Evolutionary conservation across 2,797 vertebrate species (phyloP).

Genomic region (Catostomus latipinnis): DNA sequence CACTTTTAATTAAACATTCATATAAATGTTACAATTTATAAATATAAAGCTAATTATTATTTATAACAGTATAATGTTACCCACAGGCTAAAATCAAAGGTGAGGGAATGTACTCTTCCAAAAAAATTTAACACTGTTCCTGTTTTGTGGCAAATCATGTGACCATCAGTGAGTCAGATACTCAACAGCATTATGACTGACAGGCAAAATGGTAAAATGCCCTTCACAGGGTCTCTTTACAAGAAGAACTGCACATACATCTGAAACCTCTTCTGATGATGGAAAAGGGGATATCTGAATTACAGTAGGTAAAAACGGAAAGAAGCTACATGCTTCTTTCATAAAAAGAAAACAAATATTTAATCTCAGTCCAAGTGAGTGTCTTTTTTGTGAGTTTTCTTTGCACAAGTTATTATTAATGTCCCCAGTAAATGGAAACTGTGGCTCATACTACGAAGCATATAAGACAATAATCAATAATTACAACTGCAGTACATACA

Average conservation of each 20-base stretch:
- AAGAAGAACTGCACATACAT: neutral
- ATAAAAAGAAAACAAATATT: neutral
- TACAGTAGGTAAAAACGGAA: neutral
- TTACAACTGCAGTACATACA: neutral
- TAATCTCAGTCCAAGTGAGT: neutral
- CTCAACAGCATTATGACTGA: constrained; percentile 10
- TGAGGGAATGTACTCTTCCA: too few relatives aligned
- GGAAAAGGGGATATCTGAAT: neutral
- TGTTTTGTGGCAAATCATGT: neutral
- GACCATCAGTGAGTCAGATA: neutral
- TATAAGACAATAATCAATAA: neutral
- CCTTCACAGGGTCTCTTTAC: neutral
- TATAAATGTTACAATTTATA: too few relatives aligned
- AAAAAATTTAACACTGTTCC: neutral
- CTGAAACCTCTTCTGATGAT: neutral
- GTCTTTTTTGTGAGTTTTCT: neutral
- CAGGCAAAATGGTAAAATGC: neutral
- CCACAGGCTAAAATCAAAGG: too few relatives aligned
- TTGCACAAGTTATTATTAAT: neutral
- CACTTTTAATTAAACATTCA: too few relatives aligned
- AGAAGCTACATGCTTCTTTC: neutral
- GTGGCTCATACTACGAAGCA: neutral
- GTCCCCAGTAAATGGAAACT: neutral
- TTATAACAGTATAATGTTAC: too few relatives aligned
- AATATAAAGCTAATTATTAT: too few relatives aligned